A percentile compares a stretch with the other conserved stretches of the same genome.
Evolutionary conservation across 1,140 invertebrate species (phyloP).

Genomic region (Aphaenogaster ashmeadi): DNA sequence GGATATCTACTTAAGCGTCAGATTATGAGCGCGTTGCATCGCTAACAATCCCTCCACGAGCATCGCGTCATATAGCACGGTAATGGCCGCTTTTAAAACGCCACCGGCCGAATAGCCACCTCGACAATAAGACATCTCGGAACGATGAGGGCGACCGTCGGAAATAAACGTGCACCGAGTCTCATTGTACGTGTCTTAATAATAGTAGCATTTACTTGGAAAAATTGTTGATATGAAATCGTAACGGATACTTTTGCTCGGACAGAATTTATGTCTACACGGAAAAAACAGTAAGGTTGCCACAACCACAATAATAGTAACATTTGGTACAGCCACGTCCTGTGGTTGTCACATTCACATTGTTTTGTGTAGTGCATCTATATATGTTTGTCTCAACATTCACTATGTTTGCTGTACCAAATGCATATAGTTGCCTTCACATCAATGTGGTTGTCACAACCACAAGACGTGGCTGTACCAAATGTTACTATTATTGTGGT

Average conservation of each 20-base stretch:
- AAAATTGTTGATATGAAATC: neutral
- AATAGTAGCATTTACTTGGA: neutral
- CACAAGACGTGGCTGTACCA: too few species aligned
- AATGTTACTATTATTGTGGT: too few species aligned
- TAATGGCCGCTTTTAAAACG: conserved; percentile 30
- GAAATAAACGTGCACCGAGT: neutral
- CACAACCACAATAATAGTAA: too few species aligned
- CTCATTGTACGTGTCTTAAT: neutral
- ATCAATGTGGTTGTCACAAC: too few species aligned
- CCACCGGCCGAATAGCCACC: neutral
- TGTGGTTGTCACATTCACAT: too few species aligned
- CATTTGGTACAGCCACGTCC: too few species aligned
- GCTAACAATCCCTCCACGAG: neutral
- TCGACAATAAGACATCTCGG: neutral
- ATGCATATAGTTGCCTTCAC: too few species aligned
- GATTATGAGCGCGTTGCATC: neutral
- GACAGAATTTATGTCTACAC: neutral
- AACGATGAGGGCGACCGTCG: neutral
- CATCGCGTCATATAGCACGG: neutral
- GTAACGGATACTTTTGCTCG: neutral
- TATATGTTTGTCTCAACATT: too few species aligned
- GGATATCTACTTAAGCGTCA: conserved; percentile 54
- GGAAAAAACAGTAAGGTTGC: too few species aligned
- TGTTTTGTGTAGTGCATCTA: too few species aligned
- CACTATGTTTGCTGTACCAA: too few species aligned